A percentile compares a stretch with the other conserved stretches of the same genome.
Evolutionary conservation across 2,797 vertebrate genomes (phyloP).

Genomic region (Melanotaenia parkinsoni): DNA sequence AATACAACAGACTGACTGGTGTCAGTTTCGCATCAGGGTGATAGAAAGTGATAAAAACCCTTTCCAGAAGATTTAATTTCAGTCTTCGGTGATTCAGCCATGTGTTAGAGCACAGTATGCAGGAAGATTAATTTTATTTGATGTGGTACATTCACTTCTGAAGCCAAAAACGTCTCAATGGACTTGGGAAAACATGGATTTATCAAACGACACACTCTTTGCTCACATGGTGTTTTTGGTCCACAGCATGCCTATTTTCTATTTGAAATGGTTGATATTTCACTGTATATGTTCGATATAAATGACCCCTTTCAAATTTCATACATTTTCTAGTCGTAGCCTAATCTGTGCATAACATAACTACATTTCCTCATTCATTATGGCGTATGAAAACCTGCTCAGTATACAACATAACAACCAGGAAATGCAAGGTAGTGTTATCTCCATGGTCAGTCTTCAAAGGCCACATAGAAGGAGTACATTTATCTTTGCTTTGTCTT

Average conservation of each 20-base stretch:
- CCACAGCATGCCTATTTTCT: constrained; percentile 58
- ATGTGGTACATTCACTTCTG: constrained; percentile 76
- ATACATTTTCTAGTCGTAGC: constrained; percentile 46
- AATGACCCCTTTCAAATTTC: constrained; percentile 48
- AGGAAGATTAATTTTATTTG: constrained; percentile 73
- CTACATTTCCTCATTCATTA: constrained; percentile 55
- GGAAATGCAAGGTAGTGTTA: constrained; percentile 78
- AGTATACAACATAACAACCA: constrained; percentile 67
- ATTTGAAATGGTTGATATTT: constrained; percentile 63
- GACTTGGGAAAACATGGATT: constrained; percentile 59
- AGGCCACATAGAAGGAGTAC: constrained; percentile 70
- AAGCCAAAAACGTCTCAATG: constrained; percentile 53
- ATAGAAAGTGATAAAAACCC: constrained; percentile 36
- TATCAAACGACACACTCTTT: constrained; percentile 56
- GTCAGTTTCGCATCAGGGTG: constrained; percentile 46
- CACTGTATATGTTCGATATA: constrained; percentile 37
- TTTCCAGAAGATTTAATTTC: constrained; percentile 47
- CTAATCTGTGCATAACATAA: constrained; percentile 67
- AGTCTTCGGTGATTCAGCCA: constrained; percentile 63
- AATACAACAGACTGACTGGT: constrained; percentile 32
- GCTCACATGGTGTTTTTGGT: constrained; percentile 69
- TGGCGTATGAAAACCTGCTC: constrained; percentile 64
- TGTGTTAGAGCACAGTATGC: constrained; percentile 68
- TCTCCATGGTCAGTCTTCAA: constrained; percentile 65
- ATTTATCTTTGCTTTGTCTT: constrained; percentile 66